Conservation (phyloP, 2,113 vertebrate species). For the Saccopteryx bilineata region DNA sequence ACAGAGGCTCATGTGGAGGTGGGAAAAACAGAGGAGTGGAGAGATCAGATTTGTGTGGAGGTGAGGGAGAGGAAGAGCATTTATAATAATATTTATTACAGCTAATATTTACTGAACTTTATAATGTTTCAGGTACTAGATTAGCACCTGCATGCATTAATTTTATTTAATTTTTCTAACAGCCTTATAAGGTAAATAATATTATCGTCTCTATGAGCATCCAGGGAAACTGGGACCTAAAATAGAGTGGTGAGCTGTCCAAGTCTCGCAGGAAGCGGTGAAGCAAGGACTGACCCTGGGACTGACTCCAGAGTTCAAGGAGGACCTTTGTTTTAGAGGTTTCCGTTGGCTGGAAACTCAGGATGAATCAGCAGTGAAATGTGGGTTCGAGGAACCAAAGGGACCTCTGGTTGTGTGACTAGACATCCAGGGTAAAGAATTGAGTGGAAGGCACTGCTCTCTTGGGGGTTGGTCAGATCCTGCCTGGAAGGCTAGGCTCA, state of each 20-base stretch:
- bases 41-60: not conserved
- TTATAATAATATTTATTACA: not conserved
- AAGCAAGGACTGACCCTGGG: constrained; percentile 19
- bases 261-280: not conserved
- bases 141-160: constrained; percentile 21
- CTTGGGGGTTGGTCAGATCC: not conserved
- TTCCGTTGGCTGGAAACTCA: not conserved
- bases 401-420: not conserved
- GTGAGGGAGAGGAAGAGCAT: not conserved
- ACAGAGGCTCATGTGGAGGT: not conserved
- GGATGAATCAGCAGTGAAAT: constrained; percentile 26
- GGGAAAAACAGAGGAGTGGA: not conserved
- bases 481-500: not conserved
- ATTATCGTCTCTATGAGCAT: not conserved
- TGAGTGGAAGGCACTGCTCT: not conserved
- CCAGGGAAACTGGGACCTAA: not conserved
- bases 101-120: constrained; percentile 39
- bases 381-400: constrained; percentile 9
- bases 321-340: constrained; percentile 3
- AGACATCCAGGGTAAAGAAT: constrained; percentile 30
- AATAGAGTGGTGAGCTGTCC: not conserved
- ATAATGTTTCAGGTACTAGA: not conserved
- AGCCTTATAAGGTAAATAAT: not conserved
- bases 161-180: constrained; percentile 56
- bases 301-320: not conserved